Percentiles rank a stretch among this genome's conserved stretches.
Evolutionary conservation across 1,140 invertebrate species (phyloP).

Genomic region (Tetramorium alpestre): DNA sequence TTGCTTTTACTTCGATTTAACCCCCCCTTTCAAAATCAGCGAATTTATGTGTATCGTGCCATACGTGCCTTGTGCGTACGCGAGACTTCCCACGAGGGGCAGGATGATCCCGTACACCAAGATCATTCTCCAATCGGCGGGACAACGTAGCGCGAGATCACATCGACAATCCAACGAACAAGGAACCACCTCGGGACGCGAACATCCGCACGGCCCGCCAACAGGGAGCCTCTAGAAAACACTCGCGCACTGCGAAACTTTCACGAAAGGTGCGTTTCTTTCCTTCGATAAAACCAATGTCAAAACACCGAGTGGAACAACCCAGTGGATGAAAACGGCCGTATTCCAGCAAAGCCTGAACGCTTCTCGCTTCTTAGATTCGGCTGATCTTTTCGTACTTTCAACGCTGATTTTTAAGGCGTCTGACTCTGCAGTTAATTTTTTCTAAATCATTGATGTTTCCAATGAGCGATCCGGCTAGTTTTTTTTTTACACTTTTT

Average conservation of each 20-base stretch:
- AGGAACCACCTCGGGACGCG: conserved; percentile 33
- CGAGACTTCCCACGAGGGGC: conserved; percentile 76
- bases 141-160: conserved; percentile 68
- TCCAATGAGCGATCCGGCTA: neutral
- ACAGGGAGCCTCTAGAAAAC: conserved; percentile 3
- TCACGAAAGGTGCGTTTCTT: conserved; percentile 65
- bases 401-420: neutral
- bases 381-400: neutral
- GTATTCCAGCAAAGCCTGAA: neutral
- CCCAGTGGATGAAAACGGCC: neutral
- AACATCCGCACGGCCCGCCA: conserved; percentile 53
- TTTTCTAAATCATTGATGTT: neutral
- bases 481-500: neutral
- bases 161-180: conserved; percentile 74
- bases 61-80: conserved; percentile 77
- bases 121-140: conserved; percentile 75
- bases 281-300: conserved; percentile 51
- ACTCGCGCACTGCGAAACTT: conserved; percentile 70
- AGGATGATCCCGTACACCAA: conserved; percentile 76
- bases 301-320: neutral
- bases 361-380: neutral
- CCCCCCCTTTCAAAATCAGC: neutral
- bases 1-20: neutral
- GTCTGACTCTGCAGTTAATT: neutral
- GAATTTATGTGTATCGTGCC: neutral